Conservation (phyloP, 2,113 vertebrate genomes). For the Pantherophis guttatus region DNA sequence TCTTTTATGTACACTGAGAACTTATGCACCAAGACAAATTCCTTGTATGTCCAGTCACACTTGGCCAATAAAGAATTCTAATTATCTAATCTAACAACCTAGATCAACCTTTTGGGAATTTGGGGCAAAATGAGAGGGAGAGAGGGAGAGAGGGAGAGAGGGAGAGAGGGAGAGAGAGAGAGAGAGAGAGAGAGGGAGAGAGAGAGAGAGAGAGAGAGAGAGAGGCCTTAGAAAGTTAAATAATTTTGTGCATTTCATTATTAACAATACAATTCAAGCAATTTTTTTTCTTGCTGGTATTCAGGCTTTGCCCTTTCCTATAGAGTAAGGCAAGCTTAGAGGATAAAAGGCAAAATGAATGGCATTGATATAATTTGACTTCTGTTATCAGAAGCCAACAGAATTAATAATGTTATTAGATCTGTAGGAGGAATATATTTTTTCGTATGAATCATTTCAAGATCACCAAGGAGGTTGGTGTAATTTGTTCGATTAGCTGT, state of each 20-base stretch:
- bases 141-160: too few species aligned
- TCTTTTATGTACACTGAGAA: too few species aligned
- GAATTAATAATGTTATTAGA: conserved; percentile 24
- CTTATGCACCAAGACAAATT: too few species aligned
- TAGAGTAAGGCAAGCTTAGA: background rate
- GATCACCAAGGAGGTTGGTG: conserved; percentile 12
- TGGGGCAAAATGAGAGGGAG: too few species aligned
- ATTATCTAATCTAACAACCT: too few species aligned
- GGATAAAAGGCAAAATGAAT: conserved; percentile 30
- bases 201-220: too few species aligned
- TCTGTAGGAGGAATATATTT: conserved; percentile 13
- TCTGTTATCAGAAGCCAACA: conserved; percentile 16
- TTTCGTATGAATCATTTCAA: conserved; percentile 1
- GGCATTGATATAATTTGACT: background rate
- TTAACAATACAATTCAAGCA: conserved; percentile 10
- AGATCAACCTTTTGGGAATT: too few species aligned
- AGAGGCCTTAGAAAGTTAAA: background rate
- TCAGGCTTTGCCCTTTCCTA: background rate
- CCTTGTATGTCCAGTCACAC: too few species aligned
- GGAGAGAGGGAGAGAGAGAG: too few species aligned
- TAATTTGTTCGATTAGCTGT: conserved; percentile 19
- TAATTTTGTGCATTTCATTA: background rate
- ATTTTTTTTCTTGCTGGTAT: background rate
- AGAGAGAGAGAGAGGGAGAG: too few species aligned
- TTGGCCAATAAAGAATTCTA: too few species aligned